Evolutionary conservation across 2,797 vertebrate species (phyloP), one percentile per base, ranked within the genome.

Genomic region (Thunnus albacares): DNA sequence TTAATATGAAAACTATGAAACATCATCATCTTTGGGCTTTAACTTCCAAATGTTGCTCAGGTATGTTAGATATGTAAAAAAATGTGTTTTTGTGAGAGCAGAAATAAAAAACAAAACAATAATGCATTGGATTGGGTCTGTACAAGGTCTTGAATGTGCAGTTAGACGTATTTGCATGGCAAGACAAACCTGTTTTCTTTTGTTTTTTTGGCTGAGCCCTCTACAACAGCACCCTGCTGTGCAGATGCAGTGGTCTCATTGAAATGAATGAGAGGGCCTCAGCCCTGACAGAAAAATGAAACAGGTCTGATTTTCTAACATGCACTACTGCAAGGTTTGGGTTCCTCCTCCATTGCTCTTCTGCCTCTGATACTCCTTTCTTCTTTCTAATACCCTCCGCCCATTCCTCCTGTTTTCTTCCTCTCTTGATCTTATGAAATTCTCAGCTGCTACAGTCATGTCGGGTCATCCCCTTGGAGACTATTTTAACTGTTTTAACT

Each of bases 361-460:
- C 33, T 28, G 10, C 51, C 51, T 78, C 59, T 41, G 15, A 64
- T 53, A 58, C 57, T 41, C 53, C n/a, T 49, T 22, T 24, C 49
- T 11, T 33, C 30, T 55, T 52, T 70, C 49, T 43, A 51, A 33
- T 24, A 47, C 14, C 15, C n/a, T 43, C 56, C 24, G 17, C 17
- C 18, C 35, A 41, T 76, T 58, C 41, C 52, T 77, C 30, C 49
- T 68, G 30, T 45, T 56, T 62, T 62, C 45, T 75, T 58, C 65
- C 41, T 75, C 61, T 74, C 49, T 80, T 33, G 24, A 47, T 59
- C 45, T 47, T 47, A 72, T 66, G 71, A 89, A 84, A 93, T 90
- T 81, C 82, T 79, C 85, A 90, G 85, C 86, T 93, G 86, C 65
- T 75, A 0, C 2, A 15, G 67, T 80, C 77, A 75, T 18, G 26